A percentile compares a stretch with the other conserved stretches of the same genome.
These are phyloP conservation scores for Lerista edwardsae DNA, from an alignment of 2,797 vertebrate genomes.

Conservation along the genomic window DNA sequence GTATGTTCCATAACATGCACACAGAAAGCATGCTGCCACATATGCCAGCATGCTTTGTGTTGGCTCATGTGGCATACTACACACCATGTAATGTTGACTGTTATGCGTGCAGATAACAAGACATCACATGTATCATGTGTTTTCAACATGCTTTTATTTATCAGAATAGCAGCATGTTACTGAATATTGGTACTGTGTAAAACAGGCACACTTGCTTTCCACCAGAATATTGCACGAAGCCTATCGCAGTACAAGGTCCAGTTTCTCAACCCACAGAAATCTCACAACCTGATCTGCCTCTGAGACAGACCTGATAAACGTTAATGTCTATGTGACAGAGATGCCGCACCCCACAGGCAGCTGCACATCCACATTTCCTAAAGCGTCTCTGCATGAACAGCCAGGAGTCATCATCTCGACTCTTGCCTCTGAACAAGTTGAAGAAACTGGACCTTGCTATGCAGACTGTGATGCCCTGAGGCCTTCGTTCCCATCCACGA, in stretches of 20 bases:
- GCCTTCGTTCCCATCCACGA: constrained; percentile 29
- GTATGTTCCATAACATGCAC: neutral
- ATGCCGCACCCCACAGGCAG: neutral
- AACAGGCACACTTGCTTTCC: constrained; percentile 1
- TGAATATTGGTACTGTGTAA: neutral
- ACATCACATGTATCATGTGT: neutral
- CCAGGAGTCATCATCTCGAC: too few species aligned
- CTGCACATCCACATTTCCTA: neutral
- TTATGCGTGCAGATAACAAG: neutral
- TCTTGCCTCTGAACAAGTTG: neutral
- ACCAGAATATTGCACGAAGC: neutral
- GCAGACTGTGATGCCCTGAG: neutral
- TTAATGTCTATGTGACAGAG: constrained; percentile 37
- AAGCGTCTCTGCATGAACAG: neutral
- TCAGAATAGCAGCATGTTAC: neutral
- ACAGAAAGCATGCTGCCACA: neutral
- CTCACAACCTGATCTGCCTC: neutral
- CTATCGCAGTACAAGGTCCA: neutral
- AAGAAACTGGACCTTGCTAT: neutral
- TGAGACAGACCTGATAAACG: neutral
- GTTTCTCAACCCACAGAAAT: neutral
- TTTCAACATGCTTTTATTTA: constrained; percentile 1
- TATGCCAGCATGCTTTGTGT: neutral
- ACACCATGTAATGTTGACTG: neutral
- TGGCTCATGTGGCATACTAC: neutral